A percentile compares a stretch with the other conserved stretches of the same genome.
Evolutionary conservation across 2,888 invertebrate genomes (phyloP).

Genomic region (Conops quadrifasciatus): DNA sequence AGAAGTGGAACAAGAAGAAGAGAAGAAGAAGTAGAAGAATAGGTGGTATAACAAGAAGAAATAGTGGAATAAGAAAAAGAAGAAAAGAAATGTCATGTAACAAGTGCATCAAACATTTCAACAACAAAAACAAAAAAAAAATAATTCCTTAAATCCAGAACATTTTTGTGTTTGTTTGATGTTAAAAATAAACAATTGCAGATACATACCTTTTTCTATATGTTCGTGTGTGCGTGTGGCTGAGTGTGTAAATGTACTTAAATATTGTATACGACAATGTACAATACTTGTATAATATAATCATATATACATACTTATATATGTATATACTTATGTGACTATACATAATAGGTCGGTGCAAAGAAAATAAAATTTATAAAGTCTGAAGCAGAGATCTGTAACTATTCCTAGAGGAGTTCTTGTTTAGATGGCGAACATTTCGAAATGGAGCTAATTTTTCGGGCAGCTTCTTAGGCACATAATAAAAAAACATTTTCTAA

Average conservation of each 20-base stretch:
- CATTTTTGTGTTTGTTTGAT: no score
- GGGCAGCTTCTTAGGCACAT: no score
- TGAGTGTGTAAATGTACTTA: neutral
- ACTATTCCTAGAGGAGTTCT: no score
- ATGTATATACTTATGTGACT: neutral
- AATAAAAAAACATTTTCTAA: no score
- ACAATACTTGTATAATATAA: slow-evolving; percentile 20
- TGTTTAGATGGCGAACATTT: no score
- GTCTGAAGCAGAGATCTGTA: no score
- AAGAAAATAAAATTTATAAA: no score
- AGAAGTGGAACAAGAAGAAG: neutral
- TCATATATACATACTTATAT: no score
- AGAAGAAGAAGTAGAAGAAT: neutral
- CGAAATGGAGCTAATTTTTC: no score
- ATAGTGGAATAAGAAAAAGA: slow-evolving; percentile 30
- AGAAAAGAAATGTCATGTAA: slow-evolving; percentile 35
- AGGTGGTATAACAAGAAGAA: slow-evolving; percentile 20
- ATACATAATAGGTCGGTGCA: no score
- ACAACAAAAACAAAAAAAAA: slow-evolving; percentile 40
- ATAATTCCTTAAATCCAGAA: neutral
- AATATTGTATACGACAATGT: neutral
- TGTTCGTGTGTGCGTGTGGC: neutral
- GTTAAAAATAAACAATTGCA: slow-evolving; percentile 24
- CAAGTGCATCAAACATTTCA: slow-evolving; percentile 30
- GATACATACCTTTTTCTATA: slow-evolving; percentile 18